Percentiles rank a stretch among this genome's conserved stretches.
Conservation (phyloP, 2,888 invertebrate genomes). For the Parnassius apollo region DNA sequence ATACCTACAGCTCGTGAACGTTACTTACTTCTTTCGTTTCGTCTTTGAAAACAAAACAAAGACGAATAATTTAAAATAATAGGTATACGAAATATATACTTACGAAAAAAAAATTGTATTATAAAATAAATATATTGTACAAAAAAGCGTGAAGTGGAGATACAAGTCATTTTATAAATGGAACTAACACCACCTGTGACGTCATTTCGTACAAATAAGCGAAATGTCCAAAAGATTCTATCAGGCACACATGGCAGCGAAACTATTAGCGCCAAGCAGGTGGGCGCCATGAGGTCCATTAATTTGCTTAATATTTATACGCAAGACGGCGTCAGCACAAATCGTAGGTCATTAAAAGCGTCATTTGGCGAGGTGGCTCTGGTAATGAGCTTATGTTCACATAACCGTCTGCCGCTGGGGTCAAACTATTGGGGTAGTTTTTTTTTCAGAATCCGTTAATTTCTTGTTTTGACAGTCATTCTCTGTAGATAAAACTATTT, state of each 20-base stretch:
- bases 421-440: constrained; percentile 18
- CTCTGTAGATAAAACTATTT: too few relatives aligned
- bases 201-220: constrained; percentile 5
- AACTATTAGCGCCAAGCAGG: constrained; percentile 49
- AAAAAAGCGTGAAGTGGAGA: too few relatives aligned
- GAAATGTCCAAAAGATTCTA: constrained; percentile 31
- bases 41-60: too few relatives aligned
- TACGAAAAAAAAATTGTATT: too few relatives aligned
- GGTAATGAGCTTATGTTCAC: constrained; percentile 47
- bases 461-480: constrained; percentile 14
- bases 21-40: too few relatives aligned
- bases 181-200: background rate
- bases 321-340: constrained; percentile 69
- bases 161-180: background rate
- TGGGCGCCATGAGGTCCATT: constrained; percentile 68
- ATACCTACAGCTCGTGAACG: too few relatives aligned
- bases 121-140: too few relatives aligned
- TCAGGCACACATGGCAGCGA: constrained; percentile 56
- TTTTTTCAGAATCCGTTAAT: constrained; percentile 4
- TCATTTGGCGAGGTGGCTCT: constrained; percentile 69
- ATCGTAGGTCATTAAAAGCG: constrained; percentile 62
- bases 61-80: too few relatives aligned
- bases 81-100: too few relatives aligned
- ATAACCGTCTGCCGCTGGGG: constrained; percentile 20
- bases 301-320: constrained; percentile 77